Conservation (phyloP, 2,797 vertebrate genomes). For the Cyprinella venusta region DNA sequence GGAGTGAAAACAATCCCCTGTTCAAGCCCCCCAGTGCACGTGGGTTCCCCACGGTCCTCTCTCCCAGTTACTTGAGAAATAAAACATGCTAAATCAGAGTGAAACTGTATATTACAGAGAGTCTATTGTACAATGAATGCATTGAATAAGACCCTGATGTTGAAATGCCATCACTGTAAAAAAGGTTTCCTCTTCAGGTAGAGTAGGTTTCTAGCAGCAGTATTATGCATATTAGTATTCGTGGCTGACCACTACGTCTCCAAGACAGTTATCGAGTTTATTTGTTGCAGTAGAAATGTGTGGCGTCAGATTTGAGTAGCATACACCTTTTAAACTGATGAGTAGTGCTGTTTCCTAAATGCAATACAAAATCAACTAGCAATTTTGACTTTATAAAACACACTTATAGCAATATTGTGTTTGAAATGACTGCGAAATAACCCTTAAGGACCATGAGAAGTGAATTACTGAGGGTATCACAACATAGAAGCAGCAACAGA, state of each 20-base stretch:
- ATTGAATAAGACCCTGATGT: slow-evolving; percentile 11
- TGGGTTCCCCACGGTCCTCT: not conserved
- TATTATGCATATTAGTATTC: slow-evolving; percentile 54
- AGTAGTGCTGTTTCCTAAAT: slow-evolving; percentile 10
- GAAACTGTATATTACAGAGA: slow-evolving; percentile 15
- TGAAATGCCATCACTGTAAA: slow-evolving; percentile 17
- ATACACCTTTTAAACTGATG: slow-evolving; percentile 3
- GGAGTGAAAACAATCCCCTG: slow-evolving; percentile 41
- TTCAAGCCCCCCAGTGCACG: slow-evolving; percentile 18
- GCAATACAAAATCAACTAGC: slow-evolving; percentile 8
- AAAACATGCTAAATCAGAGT: slow-evolving; percentile 29
- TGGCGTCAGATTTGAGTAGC: slow-evolving; percentile 27
- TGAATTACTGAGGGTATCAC: not conserved
- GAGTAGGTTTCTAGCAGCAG: slow-evolving; percentile 50
- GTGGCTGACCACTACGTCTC: slow-evolving; percentile 43
- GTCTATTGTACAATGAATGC: slow-evolving; percentile 9
- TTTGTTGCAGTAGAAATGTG: slow-evolving; percentile 6
- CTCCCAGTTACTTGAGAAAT: slow-evolving; percentile 24
- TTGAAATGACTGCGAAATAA: not conserved
- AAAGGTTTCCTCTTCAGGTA: slow-evolving; percentile 42
- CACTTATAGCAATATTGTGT: not conserved
- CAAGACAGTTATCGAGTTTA: slow-evolving; percentile 6
- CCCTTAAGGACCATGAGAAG: not conserved
- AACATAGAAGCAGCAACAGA: not conserved
- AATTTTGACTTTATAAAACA: not conserved